phyloP scores from a whole-genome alignment of 2,888 invertebrate species.

The Lithosia quadra region DNA sequence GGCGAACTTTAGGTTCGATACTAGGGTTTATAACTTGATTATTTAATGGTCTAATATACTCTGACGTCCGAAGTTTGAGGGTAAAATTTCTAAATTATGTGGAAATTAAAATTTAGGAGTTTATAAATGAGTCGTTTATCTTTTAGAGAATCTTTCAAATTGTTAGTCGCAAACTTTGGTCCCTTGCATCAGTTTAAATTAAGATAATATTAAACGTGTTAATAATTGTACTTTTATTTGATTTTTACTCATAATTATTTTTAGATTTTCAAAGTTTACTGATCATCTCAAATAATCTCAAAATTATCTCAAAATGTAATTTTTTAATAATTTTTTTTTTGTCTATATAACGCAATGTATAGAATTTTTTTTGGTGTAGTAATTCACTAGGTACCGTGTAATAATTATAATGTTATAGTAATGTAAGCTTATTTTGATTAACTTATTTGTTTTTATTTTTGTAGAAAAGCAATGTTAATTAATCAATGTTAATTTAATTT shows the following conservation, averaged over 20 bases:
- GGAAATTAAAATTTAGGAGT: slow-evolving; percentile 29
- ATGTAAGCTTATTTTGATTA: no score
- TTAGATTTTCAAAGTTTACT: no score
- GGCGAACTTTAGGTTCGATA: slow-evolving; percentile 31
- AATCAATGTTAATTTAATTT: no score
- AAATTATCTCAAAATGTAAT: no score
- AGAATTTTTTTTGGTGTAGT: no score
- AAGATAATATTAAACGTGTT: neutral
- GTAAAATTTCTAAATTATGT: slow-evolving; percentile 26
- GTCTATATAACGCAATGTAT: no score
- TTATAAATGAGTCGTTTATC: slow-evolving; percentile 21
- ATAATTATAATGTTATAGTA: no score
- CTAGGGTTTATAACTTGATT: slow-evolving; percentile 46
- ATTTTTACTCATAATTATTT: neutral
- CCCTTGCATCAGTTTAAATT: slow-evolving; percentile 1
- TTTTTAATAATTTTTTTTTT: no score
- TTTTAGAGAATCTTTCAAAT: slow-evolving; percentile 20
- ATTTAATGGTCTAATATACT: slow-evolving; percentile 46
- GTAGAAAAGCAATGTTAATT: no score
- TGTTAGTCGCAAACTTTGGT: slow-evolving; percentile 9
- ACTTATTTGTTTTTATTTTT: no score
- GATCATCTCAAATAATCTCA: no score
- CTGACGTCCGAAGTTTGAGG: slow-evolving; percentile 38
- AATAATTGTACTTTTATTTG: neutral
- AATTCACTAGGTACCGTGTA: no score